Evolutionary conservation across 2,797 vertebrate species (phyloP), one percentile per base, ranked within the genome.

Genomic region (Valencia hispanica): DNA sequence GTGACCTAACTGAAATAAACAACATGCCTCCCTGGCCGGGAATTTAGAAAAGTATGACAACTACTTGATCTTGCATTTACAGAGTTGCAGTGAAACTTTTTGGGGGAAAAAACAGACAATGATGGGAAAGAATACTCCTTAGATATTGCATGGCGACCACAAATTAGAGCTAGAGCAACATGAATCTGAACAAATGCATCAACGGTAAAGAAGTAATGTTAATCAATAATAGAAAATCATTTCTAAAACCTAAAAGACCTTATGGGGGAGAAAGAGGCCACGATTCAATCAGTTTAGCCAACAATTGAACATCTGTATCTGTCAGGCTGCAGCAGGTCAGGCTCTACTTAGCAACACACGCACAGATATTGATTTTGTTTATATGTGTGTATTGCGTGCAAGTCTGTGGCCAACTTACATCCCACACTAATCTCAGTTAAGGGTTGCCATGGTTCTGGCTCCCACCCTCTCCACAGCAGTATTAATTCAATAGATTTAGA

Each of bases 391-490:
- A n/a, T n/a, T n/a, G 79, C 61, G 70, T 66, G 61, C n/a, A 27
- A 2, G 70, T 83, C 84, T 90, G 79, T 82, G 89, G 87, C 89
- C 89, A 91, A 86, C 85, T 91, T 75, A 73, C 83, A 48, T 84
- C 88, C 88, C 86, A 92, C 90, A 92, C 93, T 92, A 89, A 93
- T 93, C 91, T 82, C 57, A 90, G 87, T 81, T 84, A 86, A 93
- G 90, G 90, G 94, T 94, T 95, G 87, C 92, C 90, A 94, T 95
- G 93, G 93, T 88, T 94, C 85, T 93, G 84, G 87, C 90, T 89
- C 89, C 87, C 87, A 85, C 86, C 84, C 85, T 81, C 81, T 86
- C 92, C 86, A 86, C 82, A 86, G 85, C 86, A 84, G 82, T 86
- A 86, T 84, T 91, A 89, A 91, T 91, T 93, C 88, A 88, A 88